These are phyloP conservation scores for Cranoglanis bouderius DNA, from an alignment of 2,113 vertebrate species.

Conservation along the genomic window DNA sequence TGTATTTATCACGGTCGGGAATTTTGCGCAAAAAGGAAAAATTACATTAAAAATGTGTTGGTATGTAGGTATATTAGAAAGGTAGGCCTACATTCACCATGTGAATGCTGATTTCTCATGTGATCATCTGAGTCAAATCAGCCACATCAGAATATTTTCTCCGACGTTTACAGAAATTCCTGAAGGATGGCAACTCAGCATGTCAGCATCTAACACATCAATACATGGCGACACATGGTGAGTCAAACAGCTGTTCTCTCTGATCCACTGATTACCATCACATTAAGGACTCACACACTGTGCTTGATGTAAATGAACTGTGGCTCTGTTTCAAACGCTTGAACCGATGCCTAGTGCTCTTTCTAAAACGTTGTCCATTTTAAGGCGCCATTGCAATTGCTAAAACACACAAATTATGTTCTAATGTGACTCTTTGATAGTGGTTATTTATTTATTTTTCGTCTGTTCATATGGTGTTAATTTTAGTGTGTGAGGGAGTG, in stretches of 20 bases:
- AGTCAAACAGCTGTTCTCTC: conserved; percentile 35
- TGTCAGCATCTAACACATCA: conserved; percentile 33
- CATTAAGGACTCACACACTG: conserved; percentile 27
- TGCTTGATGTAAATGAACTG: conserved; percentile 24
- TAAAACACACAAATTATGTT: not conserved
- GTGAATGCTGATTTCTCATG: not conserved
- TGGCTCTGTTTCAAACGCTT: not conserved
- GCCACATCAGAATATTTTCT: not conserved
- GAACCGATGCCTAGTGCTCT: not conserved
- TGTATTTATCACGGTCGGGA: not conserved
- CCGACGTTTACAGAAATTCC: not conserved
- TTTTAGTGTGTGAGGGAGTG: not conserved
- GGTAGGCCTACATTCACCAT: not conserved
- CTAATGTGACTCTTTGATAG: not conserved
- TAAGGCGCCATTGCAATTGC: not conserved
- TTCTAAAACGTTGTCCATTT: not conserved
- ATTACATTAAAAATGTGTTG: not conserved
- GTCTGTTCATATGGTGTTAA: not conserved
- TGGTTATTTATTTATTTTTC: not conserved
- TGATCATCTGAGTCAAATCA: not conserved
- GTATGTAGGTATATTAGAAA: not conserved
- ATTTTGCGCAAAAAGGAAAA: not conserved
- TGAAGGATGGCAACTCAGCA: conserved; percentile 22
- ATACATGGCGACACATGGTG: conserved; percentile 22
- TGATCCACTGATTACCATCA: conserved; percentile 28